phyloP scores from a whole-genome alignment of 2,888 invertebrate genomes.

The Hypolimnas misippus region DNA sequence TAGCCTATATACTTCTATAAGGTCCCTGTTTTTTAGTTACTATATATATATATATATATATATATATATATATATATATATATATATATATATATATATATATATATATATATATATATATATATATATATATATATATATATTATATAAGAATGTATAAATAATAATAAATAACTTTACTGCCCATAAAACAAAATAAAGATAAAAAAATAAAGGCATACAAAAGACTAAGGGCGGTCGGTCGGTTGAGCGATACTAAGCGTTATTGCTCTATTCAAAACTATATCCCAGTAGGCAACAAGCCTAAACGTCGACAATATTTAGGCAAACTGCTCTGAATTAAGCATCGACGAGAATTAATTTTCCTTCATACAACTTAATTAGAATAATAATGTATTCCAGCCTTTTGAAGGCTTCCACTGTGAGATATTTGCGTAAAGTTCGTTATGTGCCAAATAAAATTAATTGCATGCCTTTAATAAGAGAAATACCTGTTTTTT shows the following conservation, averaged over 20 bases:
- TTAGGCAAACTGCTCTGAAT: conserved; percentile 46
- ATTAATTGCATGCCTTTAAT: conserved; percentile 8
- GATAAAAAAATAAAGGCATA: not conserved
- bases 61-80: too few species aligned
- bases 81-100: too few species aligned
- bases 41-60: too few species aligned
- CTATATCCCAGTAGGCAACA: not conserved
- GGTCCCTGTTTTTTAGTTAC: too few species aligned
- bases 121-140: too few species aligned
- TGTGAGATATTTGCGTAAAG: conserved; percentile 24
- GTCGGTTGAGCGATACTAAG: not conserved
- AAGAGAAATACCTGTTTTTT: too few species aligned
- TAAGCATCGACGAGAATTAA: conserved; percentile 47
- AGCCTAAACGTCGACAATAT: conserved; percentile 42
- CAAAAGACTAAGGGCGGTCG: too few species aligned
- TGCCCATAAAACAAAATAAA: not conserved
- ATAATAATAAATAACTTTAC: too few species aligned
- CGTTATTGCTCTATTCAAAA: not conserved
- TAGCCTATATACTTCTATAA: too few species aligned
- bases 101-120: too few species aligned
- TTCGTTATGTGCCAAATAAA: conserved; percentile 22
- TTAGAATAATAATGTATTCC: conserved; percentile 43
- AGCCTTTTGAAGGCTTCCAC: conserved; percentile 32
- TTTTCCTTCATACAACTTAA: conserved; percentile 47
- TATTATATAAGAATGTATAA: too few species aligned